Conservation (phyloP, 2,888 invertebrate genomes). For the Macaria liturata region DNA sequence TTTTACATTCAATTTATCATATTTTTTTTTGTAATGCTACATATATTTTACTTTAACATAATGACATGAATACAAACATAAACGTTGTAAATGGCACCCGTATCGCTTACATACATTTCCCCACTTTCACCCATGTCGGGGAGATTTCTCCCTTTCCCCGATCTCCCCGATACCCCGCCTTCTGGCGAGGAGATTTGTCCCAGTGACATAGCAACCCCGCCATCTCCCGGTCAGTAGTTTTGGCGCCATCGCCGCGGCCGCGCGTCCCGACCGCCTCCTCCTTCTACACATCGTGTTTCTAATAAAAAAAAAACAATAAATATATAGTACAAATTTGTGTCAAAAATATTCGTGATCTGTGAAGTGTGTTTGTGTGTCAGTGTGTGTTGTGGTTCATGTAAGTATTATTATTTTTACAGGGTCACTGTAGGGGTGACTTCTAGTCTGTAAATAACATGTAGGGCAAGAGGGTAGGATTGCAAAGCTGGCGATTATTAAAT, state of each 20-base stretch:
- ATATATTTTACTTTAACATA: too few species aligned
- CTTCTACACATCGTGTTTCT: constrained; percentile 46
- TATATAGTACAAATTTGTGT: constrained; percentile 43
- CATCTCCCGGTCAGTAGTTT: constrained; percentile 65
- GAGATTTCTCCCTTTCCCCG: constrained; percentile 25
- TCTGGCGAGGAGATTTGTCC: constrained; percentile 33
- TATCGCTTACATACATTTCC: too few species aligned
- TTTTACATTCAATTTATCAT: too few species aligned
- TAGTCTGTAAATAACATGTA: constrained; percentile 22
- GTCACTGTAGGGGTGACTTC: constrained; percentile 23
- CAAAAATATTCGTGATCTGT: constrained; percentile 36
- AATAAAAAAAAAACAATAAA: constrained; percentile 36
- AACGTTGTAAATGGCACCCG: too few species aligned
- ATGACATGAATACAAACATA: too few species aligned
- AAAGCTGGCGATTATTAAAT: constrained; percentile 10
- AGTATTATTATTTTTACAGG: constrained; percentile 20
- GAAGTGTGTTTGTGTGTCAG: constrained; percentile 41
- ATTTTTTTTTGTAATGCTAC: too few species aligned
- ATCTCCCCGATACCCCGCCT: background rate
- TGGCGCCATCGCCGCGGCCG: constrained; percentile 61
- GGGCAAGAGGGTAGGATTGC: constrained; percentile 17
- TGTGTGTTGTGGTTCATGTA: constrained; percentile 21
- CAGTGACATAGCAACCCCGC: constrained; percentile 50
- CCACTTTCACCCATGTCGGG: too few species aligned
- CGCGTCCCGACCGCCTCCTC: constrained; percentile 43